Evolutionary conservation across 2,113 vertebrate species (phyloP), one percentile per base, ranked within the genome.

Genomic region (Fukomys damarensis): DNA sequence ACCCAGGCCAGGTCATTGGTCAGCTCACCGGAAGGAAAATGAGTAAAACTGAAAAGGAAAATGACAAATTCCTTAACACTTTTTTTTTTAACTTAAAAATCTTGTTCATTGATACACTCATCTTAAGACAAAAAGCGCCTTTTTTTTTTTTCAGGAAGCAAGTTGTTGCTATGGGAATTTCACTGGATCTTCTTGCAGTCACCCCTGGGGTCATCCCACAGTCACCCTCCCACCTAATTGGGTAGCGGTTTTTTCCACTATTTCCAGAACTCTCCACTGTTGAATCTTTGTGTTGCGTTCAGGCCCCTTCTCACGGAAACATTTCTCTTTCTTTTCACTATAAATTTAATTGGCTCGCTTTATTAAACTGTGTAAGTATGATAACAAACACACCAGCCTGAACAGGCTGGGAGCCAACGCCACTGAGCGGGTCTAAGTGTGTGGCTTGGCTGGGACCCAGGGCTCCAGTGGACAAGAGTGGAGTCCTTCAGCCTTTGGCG

Each of bases 401-500:
- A 72, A 56, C 91, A 87, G 63, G 49, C 66, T 90, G 68, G 85
- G 70, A 84, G 72, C 35, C 72, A 46, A 68, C 3, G 10, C 0
- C 0, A 10, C 11, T 12, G 16, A 70, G 72, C 43, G 11, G 35
- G 35, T 56, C 65, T 49, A 16, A 88, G 32, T 2, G 0, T 28
- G 24, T 3, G 8, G n/a, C 35, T 9, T 9, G 17, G 30, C 58
- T 17, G 43, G 72, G 58, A 28, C 41, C 35, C 2, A 11, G 61
- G 0, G 4, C 35, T 43, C 8, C 0, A 10, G 20, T 0, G 13
- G 32, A 24, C 2, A 2, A 58, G 2, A 19, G 19, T 0, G 0
- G 22, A 7, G 30, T 19, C 17, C 4, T 0, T n/a, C 19, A 3
- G 30, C 13, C 2, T 1, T 7, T 7, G 1, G 38, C 0, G 35